These are phyloP conservation scores for Xenus cinereus DNA, from an alignment of 2,113 vertebrate species.

Conservation along the genomic window DNA sequence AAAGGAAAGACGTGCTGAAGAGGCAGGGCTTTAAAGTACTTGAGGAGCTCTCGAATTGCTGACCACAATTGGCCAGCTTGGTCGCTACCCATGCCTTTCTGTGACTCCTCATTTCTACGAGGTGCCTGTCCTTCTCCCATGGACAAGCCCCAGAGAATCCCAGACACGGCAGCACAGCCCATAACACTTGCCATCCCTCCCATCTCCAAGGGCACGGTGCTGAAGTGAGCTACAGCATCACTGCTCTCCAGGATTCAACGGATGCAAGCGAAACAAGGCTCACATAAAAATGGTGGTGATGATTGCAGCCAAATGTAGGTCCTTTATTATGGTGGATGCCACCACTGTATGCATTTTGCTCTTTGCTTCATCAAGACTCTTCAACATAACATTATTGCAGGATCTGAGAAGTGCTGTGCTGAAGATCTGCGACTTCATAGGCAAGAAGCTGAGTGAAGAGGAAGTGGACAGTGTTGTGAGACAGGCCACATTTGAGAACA, in stretches of 20 bases:
- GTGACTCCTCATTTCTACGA: fast-evolving
- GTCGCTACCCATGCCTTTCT: neutral
- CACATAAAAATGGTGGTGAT: neutral
- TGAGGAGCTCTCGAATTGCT: neutral
- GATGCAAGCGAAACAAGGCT: neutral
- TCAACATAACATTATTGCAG: neutral
- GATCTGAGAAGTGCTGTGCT: conserved; percentile 60
- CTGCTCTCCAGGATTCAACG: neutral
- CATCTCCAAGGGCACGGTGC: neutral
- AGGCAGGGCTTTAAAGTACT: neutral
- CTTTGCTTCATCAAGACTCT: neutral
- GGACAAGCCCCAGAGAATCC: neutral
- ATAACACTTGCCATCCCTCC: fast-evolving
- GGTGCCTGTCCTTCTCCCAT: neutral
- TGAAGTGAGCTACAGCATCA: neutral
- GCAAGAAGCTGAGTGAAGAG: conserved; percentile 56
- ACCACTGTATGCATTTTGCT: neutral
- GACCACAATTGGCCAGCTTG: neutral
- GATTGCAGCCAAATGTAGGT: neutral
- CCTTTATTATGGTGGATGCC: neutral
- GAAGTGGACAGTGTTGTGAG: conserved; percentile 63
- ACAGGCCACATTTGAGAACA: conserved; percentile 61
- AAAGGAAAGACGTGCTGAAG: neutral
- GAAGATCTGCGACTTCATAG: conserved; percentile 70
- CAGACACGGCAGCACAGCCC: neutral